A percentile compares a stretch with the other conserved stretches of the same genome.
Conservation (phyloP, 2,797 vertebrate genomes). For the Esox masquinongy region DNA sequence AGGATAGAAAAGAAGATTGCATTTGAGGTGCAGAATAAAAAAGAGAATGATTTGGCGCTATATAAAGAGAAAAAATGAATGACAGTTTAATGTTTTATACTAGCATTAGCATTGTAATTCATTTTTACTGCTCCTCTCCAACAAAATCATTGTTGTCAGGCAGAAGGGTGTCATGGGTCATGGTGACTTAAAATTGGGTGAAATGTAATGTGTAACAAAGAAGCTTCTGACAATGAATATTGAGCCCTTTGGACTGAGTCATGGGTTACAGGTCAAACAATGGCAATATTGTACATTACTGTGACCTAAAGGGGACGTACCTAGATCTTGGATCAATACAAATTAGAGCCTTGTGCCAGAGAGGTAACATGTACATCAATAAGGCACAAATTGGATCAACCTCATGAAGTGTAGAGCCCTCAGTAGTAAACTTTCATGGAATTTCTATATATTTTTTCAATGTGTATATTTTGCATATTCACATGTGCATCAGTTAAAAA, state of each 20-base stretch:
- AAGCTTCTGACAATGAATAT: constrained; percentile 8
- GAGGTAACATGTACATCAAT: constrained; percentile 38
- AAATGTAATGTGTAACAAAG: constrained; percentile 6
- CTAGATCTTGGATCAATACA: constrained; percentile 43
- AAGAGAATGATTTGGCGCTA: not conserved
- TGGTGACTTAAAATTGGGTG: not conserved
- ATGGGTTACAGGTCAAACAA: constrained; percentile 19
- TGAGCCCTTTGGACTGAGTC: constrained; percentile 1
- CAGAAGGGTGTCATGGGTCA: not conserved
- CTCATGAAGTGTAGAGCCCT: constrained; percentile 32
- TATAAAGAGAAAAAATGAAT: not conserved
- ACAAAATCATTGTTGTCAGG: not conserved
- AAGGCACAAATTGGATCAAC: constrained; percentile 43
- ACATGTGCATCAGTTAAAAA: not conserved
- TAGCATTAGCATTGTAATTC: not conserved
- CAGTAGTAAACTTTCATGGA: constrained; percentile 3
- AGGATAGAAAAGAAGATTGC: not conserved
- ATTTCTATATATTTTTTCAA: constrained; percentile 14
- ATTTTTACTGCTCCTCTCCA: not conserved
- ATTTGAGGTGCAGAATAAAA: not conserved
- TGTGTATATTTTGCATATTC: not conserved
- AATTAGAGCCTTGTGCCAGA: constrained; percentile 29
- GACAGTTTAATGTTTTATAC: not conserved
- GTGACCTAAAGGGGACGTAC: constrained; percentile 33
- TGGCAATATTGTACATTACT: constrained; percentile 27